Base-by-base conservation (phyloP, 1,140 invertebrate genomes). In the Hylaeus anthracinus region DNA sequence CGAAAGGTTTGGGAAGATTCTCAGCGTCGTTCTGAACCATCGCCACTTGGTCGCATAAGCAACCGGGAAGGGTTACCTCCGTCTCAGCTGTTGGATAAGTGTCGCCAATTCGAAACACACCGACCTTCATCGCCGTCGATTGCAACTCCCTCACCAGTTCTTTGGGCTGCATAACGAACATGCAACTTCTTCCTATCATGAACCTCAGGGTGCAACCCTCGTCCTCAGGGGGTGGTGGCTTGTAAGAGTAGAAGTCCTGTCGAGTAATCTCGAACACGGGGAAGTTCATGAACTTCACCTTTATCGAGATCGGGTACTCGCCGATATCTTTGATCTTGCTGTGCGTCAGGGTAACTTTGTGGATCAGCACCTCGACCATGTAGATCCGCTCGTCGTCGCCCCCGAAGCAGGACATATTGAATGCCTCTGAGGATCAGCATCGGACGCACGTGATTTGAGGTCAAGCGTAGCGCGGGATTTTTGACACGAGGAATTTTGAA, bases 231-330 rank as follows among this genome's bases (percentile, higher is more conserved):
- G 61, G 72, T 10, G 77, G 73, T 2, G 66, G 64, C 70, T 85
- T 88, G n/a, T 74, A 15, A 15, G 82, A 89, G 74, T 87, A 84
- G 81, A 91, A 92, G n/a, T 92, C 91, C 8, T 87, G 51, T 37
- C 85, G 88, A 45, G 89, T 88, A 84, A 93, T 88, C 72, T 90
- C 87, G 81, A 93, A 90, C 56, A 90, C 83, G 5, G 93, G 91
- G 64, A 93, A 91, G 74, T 93, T 90, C 72, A 93, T 87, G 78
- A 93, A 91, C 67, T 90, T 92, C 53, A 93, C 85, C 84, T 91
- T 90, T 55, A 93, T 85, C 67, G 86, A 79, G 10, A 93, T 70
- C 12, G 86, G 81, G 63, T 81, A 71, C 67, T 88, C 88, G 26
- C 73, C 82, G 51, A 91, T 82, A 66, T 91, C 92, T 78, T 93